Evolutionary conservation across 2,113 vertebrate genomes (phyloP).

Genomic region (Chaetops frenatus): DNA sequence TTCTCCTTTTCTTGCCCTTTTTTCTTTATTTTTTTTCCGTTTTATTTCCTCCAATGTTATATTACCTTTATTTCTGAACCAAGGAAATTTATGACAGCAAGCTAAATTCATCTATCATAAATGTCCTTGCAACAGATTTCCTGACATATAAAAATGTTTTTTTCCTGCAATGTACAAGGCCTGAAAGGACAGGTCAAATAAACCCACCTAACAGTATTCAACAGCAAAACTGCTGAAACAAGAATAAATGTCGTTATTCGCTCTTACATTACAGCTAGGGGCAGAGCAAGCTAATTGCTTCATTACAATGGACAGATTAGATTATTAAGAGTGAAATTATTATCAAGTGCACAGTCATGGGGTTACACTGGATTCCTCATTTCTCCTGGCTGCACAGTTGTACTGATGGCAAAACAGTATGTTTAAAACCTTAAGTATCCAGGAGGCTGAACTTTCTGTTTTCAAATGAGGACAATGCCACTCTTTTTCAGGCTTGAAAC

Average conservation of each 20-base stretch:
- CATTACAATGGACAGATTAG: slow-evolving; percentile 22
- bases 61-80: background rate
- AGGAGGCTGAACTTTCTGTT: slow-evolving; percentile 4
- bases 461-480: background rate
- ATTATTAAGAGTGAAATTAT: slow-evolving; percentile 49
- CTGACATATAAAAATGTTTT: background rate
- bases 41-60: background rate
- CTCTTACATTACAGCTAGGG: slow-evolving; percentile 10
- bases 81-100: background rate
- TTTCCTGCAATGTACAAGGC: background rate
- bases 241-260: background rate
- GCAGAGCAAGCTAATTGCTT: slow-evolving; percentile 41
- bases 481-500: background rate
- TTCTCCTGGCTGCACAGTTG: background rate
- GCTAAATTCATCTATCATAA: background rate
- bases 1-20: background rate
- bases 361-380: slow-evolving; percentile 7
- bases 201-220: background rate
- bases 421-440: background rate
- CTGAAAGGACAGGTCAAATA: background rate
- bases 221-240: background rate
- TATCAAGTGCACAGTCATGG: slow-evolving; percentile 31
- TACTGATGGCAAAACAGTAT: background rate
- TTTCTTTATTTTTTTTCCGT: background rate
- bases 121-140: background rate